These are phyloP conservation scores for Chrosomus eos DNA, from an alignment of 2,797 vertebrate genomes.

Conservation along the genomic window DNA sequence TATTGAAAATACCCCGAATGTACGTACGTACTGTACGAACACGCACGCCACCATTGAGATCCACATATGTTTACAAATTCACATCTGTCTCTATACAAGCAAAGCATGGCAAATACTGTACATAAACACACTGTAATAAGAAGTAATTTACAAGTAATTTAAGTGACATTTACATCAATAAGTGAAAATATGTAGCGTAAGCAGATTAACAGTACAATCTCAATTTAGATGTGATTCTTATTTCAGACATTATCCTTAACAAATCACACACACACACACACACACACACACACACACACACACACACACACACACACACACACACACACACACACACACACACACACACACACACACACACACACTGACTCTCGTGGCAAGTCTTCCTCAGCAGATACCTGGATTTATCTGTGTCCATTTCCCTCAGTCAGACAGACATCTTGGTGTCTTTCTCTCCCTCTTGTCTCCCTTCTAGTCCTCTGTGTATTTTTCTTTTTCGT, in stretches of 20 bases:
- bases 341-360: not conserved
- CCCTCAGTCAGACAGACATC: constrained; percentile 73
- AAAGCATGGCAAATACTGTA: not conserved
- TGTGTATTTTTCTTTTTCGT: constrained; percentile 63
- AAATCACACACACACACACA: not conserved
- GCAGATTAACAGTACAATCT: not conserved
- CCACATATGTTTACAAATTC: not conserved
- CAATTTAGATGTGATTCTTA: not conserved
- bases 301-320: not conserved
- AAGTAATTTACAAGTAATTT: not conserved
- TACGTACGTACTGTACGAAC: not conserved
- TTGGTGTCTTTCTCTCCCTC: constrained; percentile 66
- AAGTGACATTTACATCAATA: not conserved
- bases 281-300: not conserved
- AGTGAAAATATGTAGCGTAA: not conserved
- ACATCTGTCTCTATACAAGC: not conserved
- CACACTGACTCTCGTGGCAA: not conserved
- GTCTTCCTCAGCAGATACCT: constrained; percentile 65
- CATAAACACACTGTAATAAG: not conserved
- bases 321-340: not conserved
- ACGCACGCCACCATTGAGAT: not conserved
- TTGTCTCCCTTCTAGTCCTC: constrained; percentile 50
- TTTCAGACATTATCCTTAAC: not conserved
- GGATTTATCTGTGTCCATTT: constrained; percentile 71
- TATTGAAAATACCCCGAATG: not conserved